A percentile compares a stretch with the other conserved stretches of the same genome.
phyloP scores from a whole-genome alignment of 2,797 vertebrate species.

The Echeneis naucrates region DNA sequence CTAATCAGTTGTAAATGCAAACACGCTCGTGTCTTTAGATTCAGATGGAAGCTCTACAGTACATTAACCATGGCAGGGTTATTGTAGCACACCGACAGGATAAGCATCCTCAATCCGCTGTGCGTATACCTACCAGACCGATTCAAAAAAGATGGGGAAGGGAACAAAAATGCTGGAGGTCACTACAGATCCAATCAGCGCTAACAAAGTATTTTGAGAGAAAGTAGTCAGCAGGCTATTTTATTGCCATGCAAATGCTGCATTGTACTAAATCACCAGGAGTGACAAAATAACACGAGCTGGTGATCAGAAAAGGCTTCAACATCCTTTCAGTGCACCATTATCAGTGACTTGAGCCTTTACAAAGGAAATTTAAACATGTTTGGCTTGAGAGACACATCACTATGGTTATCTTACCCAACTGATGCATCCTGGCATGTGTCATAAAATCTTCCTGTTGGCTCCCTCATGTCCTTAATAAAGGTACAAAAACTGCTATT shows the following conservation, averaged over 20 bases:
- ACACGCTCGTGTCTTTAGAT: conserved; percentile 8
- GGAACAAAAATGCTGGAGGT: conserved; percentile 20
- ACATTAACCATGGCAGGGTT: conserved; percentile 8
- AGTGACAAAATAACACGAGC: conserved; percentile 26
- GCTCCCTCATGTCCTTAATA: conserved; percentile 41
- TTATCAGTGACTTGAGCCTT: conserved; percentile 8
- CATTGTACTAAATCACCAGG: neutral
- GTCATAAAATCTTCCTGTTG: too few relatives aligned
- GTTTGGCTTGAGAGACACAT: conserved; percentile 26
- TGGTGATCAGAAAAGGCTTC: conserved; percentile 13
- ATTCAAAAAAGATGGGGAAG: neutral
- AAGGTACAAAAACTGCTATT: conserved; percentile 62
- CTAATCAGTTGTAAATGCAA: neutral
- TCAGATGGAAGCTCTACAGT: conserved; percentile 4
- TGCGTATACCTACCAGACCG: neutral
- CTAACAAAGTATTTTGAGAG: conserved; percentile 11
- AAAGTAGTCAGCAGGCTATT: neutral
- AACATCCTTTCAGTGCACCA: conserved; percentile 19
- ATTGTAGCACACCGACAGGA: conserved; percentile 11
- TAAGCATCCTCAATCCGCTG: conserved; percentile 5
- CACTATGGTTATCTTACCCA: conserved; percentile 34
- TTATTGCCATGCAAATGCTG: conserved; percentile 17
- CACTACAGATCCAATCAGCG: conserved; percentile 1
- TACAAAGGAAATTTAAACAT: conserved; percentile 18
- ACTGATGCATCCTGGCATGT: conserved; percentile 35